Conservation (phyloP, 2,113 vertebrate genomes). For the Eulemur macaco region DNA sequence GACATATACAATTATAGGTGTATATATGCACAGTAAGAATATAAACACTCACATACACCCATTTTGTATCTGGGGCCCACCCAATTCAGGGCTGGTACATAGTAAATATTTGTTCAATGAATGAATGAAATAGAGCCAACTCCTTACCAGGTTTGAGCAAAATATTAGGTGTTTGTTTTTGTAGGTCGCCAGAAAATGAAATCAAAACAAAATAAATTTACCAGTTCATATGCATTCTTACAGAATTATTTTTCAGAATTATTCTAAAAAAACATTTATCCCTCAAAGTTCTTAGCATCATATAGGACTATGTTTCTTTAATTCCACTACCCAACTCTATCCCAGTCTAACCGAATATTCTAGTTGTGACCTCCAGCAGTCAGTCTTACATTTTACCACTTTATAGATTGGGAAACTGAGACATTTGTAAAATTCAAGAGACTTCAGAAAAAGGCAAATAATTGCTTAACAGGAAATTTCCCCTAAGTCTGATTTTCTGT, state of each 20-base stretch:
- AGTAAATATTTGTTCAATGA: not conserved
- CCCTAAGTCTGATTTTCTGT: not conserved
- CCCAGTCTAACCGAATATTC: not conserved
- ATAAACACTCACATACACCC: not conserved
- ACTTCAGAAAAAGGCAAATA: not conserved
- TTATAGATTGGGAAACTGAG: not conserved
- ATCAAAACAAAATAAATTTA: not conserved
- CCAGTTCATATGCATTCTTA: not conserved
- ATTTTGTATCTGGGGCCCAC: too few relatives aligned
- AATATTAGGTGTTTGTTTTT: not conserved
- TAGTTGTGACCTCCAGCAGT: not conserved
- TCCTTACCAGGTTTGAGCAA: not conserved
- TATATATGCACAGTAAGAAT: not conserved
- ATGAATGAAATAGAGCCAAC: not conserved
- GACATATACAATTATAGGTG: not conserved
- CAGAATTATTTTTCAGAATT: constrained; percentile 23
- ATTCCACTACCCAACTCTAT: not conserved
- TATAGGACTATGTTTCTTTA: not conserved
- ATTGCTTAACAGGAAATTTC: not conserved
- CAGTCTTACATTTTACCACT: not conserved
- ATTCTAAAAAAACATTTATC: not conserved
- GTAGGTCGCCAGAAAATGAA: not conserved
- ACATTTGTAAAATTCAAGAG: not conserved
- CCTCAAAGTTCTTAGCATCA: not conserved
- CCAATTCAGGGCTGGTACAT: not conserved